Evolutionary conservation across 2,113 vertebrate species (phyloP), one percentile per base, ranked within the genome.

Genomic region (Dascyllus trimaculatus): DNA sequence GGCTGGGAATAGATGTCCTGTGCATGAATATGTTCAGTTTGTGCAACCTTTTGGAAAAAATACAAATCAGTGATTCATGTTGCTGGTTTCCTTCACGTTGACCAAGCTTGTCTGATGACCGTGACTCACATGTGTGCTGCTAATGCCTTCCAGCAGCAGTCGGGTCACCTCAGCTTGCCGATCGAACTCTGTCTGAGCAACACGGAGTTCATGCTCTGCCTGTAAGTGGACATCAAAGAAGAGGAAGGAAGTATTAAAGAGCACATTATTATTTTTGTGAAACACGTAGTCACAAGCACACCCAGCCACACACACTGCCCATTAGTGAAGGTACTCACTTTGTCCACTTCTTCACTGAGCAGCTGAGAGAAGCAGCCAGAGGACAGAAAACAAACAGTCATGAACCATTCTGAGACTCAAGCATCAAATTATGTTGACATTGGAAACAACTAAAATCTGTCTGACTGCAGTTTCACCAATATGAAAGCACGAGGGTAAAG

Each of bases 341-440:
- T 99, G 92, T 98, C 96, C 90, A 97, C 96, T 89, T 99, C 98
- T 88, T 99, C 98, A 78, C 93, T 98, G 95, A 98, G 97, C 68
- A 99, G 97, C 98, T 99, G 95, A 60, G 51, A 56, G 22, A 93
- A 21, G 88, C 92, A 94, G 93, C 91, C 91, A 75, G 88, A 91
- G 85, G 89, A 91, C 85, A 93, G 91, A 88, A 88, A 53, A 89
- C 38, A 63, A 52, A n/a, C 35, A 89, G 59, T 86, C 91, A 93
- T 93, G 92, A 94, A 19, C 4, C 38, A 43, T 35, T 68, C 15
- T n/a, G 48, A 51, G 18, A n/a, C 8, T 40, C 32, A 67, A n/a
- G 73, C 5, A 48, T 25, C 11, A 40, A 4, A 26, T 19, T 1
- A 35, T 54, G 5, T 25, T 71, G 13, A 38, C 32, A 35, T 1